A percentile compares a stretch with the other conserved stretches of the same genome.
Evolutionary conservation across 2,797 vertebrate genomes (phyloP).

Genomic region (Peromyscus attwateri): DNA sequence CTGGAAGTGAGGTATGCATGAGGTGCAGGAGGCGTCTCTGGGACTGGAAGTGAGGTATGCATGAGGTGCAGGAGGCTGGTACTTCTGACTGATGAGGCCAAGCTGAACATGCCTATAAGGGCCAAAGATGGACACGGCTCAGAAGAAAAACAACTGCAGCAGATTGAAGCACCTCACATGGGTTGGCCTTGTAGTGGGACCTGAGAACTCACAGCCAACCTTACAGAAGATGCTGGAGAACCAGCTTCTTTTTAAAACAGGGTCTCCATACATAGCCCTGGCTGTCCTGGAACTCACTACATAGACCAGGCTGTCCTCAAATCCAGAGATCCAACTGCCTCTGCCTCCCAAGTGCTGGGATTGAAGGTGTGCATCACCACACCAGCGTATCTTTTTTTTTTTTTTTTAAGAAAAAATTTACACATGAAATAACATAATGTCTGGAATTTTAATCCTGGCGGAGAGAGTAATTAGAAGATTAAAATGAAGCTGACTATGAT

Average conservation of each 20-base stretch:
- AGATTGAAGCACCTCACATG: neutral
- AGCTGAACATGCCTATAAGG: neutral
- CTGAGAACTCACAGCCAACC: conserved; percentile 9
- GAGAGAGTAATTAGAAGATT: neutral
- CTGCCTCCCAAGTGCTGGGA: neutral
- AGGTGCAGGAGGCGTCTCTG: neutral
- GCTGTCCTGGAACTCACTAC: neutral
- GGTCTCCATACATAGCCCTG: neutral
- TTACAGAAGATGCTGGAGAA: neutral
- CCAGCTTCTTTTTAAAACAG: neutral
- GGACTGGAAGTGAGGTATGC: no score
- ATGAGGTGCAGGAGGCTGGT: neutral
- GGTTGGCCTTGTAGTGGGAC: neutral
- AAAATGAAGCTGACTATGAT: neutral
- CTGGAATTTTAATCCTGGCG: conserved; percentile 51
- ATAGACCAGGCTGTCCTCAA: neutral
- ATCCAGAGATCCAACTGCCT: neutral
- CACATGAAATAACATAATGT: conserved; percentile 18
- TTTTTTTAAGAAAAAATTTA: conserved; percentile 57
- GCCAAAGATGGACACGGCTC: neutral
- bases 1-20: no score
- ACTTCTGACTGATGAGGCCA: conserved; percentile 27
- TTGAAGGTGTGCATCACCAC: neutral
- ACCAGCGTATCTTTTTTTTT: neutral
- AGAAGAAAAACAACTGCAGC: conserved; percentile 18